phyloP scores from a whole-genome alignment of 2,113 vertebrate genomes.

The Tenrec ecaudatus region DNA sequence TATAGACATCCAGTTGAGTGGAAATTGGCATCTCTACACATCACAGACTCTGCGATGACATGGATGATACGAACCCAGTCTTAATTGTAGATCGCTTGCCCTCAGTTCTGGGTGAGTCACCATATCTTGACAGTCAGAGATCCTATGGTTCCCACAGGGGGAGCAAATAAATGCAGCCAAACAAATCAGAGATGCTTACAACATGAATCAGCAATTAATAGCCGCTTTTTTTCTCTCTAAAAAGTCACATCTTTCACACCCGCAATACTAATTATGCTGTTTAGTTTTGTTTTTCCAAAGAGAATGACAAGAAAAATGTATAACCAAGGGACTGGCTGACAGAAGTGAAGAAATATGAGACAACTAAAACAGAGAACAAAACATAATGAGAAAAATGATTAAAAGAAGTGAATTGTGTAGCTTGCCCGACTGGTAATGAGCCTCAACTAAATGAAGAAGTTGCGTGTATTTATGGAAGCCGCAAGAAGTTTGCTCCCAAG shows the following conservation, averaged over 20 bases:
- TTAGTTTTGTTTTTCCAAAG: conserved; percentile 84
- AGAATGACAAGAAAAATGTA: conserved; percentile 85
- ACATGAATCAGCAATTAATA: conserved; percentile 86
- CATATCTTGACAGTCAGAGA: conserved; percentile 69
- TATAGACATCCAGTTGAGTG: not conserved
- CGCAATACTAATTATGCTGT: conserved; percentile 86
- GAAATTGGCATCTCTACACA: conserved; percentile 69
- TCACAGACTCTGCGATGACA: conserved; percentile 54
- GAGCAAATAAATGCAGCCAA: conserved; percentile 66
- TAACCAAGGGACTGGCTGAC: conserved; percentile 83
- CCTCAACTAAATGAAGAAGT: conserved; percentile 73
- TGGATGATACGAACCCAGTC: conserved; percentile 64
- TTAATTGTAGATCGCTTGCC: conserved; percentile 68
- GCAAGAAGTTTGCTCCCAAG: not conserved
- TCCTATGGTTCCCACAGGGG: conserved; percentile 46
- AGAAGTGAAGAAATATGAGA: conserved; percentile 83
- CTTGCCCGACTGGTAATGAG: conserved; percentile 73
- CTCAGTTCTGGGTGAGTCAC: conserved; percentile 66
- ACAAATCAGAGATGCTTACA: conserved; percentile 83
- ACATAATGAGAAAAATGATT: conserved; percentile 73
- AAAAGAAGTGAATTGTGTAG: conserved; percentile 70
- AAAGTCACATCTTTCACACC: conserved; percentile 84
- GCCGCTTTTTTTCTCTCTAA: conserved; percentile 59
- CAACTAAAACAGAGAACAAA: conserved; percentile 78
- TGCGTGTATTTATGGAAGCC: conserved; percentile 8